Conservation (phyloP, 2,113 vertebrate species). For the Tachysurus vachellii region DNA sequence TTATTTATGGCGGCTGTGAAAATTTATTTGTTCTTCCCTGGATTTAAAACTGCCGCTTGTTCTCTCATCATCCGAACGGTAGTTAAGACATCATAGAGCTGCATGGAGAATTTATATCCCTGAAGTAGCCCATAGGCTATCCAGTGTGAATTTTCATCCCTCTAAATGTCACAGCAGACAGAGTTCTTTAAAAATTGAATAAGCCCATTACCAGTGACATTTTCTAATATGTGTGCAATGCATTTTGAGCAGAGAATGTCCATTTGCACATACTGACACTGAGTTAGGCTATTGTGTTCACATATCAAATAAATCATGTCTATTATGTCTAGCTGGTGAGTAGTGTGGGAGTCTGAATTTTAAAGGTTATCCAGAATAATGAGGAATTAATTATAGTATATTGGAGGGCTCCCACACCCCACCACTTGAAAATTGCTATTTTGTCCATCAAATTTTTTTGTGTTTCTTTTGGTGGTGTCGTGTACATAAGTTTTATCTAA, state of each 20-base stretch:
- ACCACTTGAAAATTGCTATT: background rate
- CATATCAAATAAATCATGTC: slow-evolving; percentile 16
- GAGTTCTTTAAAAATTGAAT: slow-evolving; percentile 52
- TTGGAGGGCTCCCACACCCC: background rate
- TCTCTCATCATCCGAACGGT: background rate
- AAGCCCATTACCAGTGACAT: slow-evolving; percentile 58
- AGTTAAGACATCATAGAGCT: slow-evolving; percentile 25
- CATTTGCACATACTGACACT: slow-evolving; percentile 26
- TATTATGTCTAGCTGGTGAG: background rate
- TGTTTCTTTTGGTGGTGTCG: background rate
- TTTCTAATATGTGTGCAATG: slow-evolving; percentile 40
- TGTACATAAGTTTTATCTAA: background rate
- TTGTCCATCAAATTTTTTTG: background rate
- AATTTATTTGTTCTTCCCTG: background rate
- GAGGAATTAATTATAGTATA: no score
- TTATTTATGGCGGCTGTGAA: background rate
- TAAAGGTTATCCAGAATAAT: background rate
- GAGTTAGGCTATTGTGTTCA: background rate
- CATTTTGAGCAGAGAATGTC: slow-evolving; percentile 28
- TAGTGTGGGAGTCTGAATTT: background rate
- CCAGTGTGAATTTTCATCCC: slow-evolving; percentile 30
- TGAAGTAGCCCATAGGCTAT: slow-evolving; percentile 36
- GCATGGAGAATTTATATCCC: slow-evolving; percentile 8
- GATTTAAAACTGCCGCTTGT: background rate
- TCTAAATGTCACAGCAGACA: slow-evolving; percentile 52